Conservation (phyloP, 2,888 invertebrate genomes). For the Melieria crassipennis region DNA sequence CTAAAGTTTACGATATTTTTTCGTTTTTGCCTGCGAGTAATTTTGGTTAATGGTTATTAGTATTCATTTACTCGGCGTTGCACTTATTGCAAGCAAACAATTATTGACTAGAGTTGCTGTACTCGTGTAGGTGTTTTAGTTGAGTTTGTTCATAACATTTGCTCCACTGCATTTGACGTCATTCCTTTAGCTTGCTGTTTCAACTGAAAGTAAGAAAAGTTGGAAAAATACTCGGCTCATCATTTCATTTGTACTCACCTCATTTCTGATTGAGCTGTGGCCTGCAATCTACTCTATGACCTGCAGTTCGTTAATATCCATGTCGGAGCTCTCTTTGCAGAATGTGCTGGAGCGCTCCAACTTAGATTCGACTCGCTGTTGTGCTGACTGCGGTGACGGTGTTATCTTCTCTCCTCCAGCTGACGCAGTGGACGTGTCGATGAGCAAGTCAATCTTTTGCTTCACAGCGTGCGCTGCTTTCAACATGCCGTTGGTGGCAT, state of each 20-base stretch:
- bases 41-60: constrained; percentile 37
- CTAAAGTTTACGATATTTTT: neutral
- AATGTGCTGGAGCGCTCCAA: constrained; percentile 66
- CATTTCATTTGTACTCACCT: constrained; percentile 15
- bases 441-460: constrained; percentile 61
- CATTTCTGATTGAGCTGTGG: constrained; percentile 21
- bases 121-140: constrained; percentile 17
- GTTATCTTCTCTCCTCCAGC: constrained; percentile 29
- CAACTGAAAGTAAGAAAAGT: too few species aligned
- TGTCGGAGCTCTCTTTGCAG: constrained; percentile 63
- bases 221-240: too few species aligned
- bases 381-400: constrained; percentile 26
- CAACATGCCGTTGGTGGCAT: constrained; percentile 50
- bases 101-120: constrained; percentile 62
- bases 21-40: constrained; percentile 36
- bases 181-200: too few species aligned
- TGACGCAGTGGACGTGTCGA: constrained; percentile 47
- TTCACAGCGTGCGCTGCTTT: constrained; percentile 57
- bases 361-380: constrained; percentile 55
- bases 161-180: too few species aligned
- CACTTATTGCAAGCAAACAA: constrained; percentile 46
- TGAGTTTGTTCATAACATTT: too few species aligned
- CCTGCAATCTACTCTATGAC: constrained; percentile 59
- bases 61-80: constrained; percentile 23
- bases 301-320: constrained; percentile 62